Base-by-base conservation (phyloP, 2,113 vertebrate genomes). In the Miniopterus natalensis region DNA sequence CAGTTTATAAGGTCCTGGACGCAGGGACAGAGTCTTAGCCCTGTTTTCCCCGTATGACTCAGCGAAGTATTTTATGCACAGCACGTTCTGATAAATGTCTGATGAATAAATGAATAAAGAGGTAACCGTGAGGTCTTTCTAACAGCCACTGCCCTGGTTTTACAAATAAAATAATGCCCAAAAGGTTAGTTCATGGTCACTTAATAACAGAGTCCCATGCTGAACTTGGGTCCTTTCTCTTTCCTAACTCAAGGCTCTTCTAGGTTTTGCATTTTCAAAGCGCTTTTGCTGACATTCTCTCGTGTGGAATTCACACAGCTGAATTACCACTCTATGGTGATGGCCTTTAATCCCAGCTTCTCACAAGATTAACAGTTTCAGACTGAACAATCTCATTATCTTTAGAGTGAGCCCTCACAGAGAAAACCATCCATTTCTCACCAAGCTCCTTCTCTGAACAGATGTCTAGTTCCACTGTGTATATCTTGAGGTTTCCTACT, bases 51-150 rank as follows among this genome's bases (percentile, higher is more conserved):
- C 29, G 57, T 20, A 61, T 59, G 75, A 92, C 40, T 73, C 42
- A 85, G 31, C 15, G 42, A 59, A 49, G 42, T 25, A 53, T 77
- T 90, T 51, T 68, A 59, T 63, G 36, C 63, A 51, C 5, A 85
- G 23, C 25, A 77, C 0, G 3, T 49, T 92, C 75, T 87, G 68
- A 96, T 86, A 74, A 83, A 86, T 40, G 3, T 75, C 31, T 83
- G 12, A 70, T 45, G 17, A 88, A 85, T 23, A 90, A 79, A 89
- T 66, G n/a, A 93, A 95, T 42, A 49, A 61, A 91, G 53, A 83
- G 40, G 40, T 51, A 31, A 65, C 21, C 40, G 49, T 49, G 20
- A 84, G 27, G 40, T 45, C 42, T 59, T 79, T 49, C 20, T 77
- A 71, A 81, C 1, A 61, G 49, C 45, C 17, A 91, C n/a, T 75